Conservation (phyloP, 1,140 invertebrate genomes). For the Rhyacophila brunnea region DNA sequence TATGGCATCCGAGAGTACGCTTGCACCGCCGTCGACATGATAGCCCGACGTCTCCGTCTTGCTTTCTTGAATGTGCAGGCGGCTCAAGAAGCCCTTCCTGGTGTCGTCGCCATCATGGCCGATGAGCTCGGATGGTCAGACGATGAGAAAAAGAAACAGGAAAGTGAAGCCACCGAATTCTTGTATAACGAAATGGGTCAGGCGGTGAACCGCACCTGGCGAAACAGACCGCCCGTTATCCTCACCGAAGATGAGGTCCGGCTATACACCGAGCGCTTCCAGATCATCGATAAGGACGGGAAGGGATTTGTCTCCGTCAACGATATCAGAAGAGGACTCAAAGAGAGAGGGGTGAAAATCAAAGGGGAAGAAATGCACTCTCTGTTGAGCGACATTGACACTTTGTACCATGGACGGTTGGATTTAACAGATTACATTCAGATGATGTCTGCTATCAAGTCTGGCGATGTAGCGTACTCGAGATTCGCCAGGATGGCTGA, state of each 20-base stretch:
- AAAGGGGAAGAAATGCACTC: constrained; percentile 63
- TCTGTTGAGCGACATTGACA: constrained; percentile 67
- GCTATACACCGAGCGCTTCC: constrained; percentile 91
- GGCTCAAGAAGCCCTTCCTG: constrained; percentile 90
- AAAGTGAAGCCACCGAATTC: constrained; percentile 80
- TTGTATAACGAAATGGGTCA: constrained; percentile 96
- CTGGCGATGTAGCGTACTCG: constrained; percentile 86
- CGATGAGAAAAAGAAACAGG: constrained; percentile 77
- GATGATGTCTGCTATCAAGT: constrained; percentile 98
- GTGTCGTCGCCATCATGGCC: constrained; percentile 93
- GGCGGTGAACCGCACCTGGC: constrained; percentile 83
- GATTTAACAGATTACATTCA: constrained; percentile 72
- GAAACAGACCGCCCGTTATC: constrained; percentile 89
- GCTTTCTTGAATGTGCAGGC: constrained; percentile 97
- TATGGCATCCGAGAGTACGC: constrained; percentile 97
- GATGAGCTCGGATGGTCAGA: constrained; percentile 93
- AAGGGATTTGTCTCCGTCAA: constrained; percentile 98
- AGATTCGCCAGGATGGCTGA: constrained; percentile 90
- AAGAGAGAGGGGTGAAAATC: constrained; percentile 68
- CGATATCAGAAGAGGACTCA: constrained; percentile 90
- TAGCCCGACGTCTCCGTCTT: constrained; percentile 87
- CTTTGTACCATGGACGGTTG: constrained; percentile 67
- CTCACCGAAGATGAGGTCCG: constrained; percentile 94
- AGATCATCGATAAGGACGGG: constrained; percentile 90
- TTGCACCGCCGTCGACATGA: constrained; percentile 93